Evolutionary conservation across 2,797 vertebrate genomes (phyloP), one percentile per base, ranked within the genome.

Genomic region (Bradypus variegatus): DNA sequence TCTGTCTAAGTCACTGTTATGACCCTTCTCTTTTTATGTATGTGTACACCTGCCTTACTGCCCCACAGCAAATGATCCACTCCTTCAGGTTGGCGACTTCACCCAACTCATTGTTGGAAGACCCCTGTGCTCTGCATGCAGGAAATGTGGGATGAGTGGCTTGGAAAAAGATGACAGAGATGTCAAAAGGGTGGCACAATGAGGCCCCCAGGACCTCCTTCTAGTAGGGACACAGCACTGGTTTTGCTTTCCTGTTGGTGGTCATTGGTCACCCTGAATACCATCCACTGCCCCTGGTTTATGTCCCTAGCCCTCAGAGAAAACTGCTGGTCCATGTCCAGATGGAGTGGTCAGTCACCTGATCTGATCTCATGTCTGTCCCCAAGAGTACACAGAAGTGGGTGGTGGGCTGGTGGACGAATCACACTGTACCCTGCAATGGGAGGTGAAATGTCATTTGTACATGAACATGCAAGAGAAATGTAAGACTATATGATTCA

Each of bases 301-400:
- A 84, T 84, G 86, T 86, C 67, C 55, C 65, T 25, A 36, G n/a
- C 88, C 78, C 53, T 92, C 70, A 84, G 83, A 86, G 53, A 86
- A 21, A 75, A 86, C 70, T 86, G 45, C 73, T 83, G 53, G 80
- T 65, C 70, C 33, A 25, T 14, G 53, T 83, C 75, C 48, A 60
- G 14, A 86, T 58, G 73, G 31, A 86, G 8, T 6, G 38, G 62
- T 45, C 27, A 12, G 75, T 75, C 83, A 60, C 48, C 80, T 45
- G 18, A 31, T 58, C 79, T 64, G 23, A 83, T 31, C 23, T 86
- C 69, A 90, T 1, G 13, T 60, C 82, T 48, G 70, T 55, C 67
- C 93, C 75, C 75, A 31, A 64, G 45, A 83, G 62, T 41, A 38
- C 19, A 29, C 16, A 38, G 31, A 58, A 36, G 25, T 16, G 23